Evolutionary conservation across 2,888 invertebrate species (phyloP).

Genomic region (Heteromurus nitidus): DNA sequence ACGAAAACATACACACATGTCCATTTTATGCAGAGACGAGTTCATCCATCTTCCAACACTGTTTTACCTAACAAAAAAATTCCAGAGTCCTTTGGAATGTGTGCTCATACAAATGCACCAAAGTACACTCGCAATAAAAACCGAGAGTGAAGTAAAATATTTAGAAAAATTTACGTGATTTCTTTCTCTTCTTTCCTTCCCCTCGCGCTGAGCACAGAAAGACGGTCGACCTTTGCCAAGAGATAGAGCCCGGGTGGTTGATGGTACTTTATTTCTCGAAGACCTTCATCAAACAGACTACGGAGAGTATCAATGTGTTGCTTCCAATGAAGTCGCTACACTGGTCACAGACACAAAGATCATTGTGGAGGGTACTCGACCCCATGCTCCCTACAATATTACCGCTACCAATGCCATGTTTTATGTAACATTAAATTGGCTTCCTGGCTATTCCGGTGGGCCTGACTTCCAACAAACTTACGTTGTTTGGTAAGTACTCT

Average conservation of each 20-base stretch:
- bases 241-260: slow-evolving; percentile 85
- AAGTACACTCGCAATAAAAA: slow-evolving; percentile 1
- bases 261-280: slow-evolving; percentile 91
- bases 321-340: slow-evolving; percentile 96
- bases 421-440: slow-evolving; percentile 92
- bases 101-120: neutral
- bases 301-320: slow-evolving; percentile 96
- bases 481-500: slow-evolving; percentile 85
- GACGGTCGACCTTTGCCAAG: slow-evolving; percentile 89
- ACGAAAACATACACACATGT: neutral
- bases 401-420: slow-evolving; percentile 92
- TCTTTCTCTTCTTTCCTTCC: slow-evolving; percentile 24
- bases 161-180: slow-evolving; percentile 7
- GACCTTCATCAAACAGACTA: slow-evolving; percentile 89
- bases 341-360: slow-evolving; percentile 92
- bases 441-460: slow-evolving; percentile 93
- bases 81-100: too few relatives aligned
- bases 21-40: neutral
- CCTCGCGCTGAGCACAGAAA: slow-evolving; percentile 77
- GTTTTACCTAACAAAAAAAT: too few relatives aligned
- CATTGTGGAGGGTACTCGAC: slow-evolving; percentile 95
- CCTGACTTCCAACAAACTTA: slow-evolving; percentile 96
- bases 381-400: slow-evolving; percentile 97
- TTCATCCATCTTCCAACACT: too few relatives aligned
- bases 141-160: slow-evolving; percentile 3